Evolutionary conservation across 2,113 vertebrate species (phyloP).

Genomic region (Athene noctua): DNA sequence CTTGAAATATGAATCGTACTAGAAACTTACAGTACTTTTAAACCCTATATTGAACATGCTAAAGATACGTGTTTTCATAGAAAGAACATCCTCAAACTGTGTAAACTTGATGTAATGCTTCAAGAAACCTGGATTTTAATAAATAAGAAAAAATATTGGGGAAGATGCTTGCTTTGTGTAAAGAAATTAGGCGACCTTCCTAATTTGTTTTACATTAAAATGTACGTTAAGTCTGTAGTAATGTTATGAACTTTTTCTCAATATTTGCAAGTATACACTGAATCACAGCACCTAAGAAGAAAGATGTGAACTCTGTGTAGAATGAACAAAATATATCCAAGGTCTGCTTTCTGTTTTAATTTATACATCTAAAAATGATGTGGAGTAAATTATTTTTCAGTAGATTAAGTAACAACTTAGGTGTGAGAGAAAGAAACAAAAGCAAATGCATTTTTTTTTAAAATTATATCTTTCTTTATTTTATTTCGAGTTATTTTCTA

Average conservation of each 20-base stretch:
- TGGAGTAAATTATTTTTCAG: neutral
- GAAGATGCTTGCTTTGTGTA: neutral
- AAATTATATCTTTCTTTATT: neutral
- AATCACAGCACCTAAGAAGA: neutral
- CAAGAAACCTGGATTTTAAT: neutral
- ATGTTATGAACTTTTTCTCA: neutral
- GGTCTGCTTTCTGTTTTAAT: neutral
- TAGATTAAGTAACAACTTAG: neutral
- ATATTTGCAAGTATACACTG: neutral
- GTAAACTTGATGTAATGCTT: neutral
- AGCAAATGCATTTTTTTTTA: neutral
- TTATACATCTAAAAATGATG: neutral
- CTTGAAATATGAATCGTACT: neutral
- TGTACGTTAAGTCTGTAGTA: neutral
- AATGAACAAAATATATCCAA: neutral
- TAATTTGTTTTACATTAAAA: neutral
- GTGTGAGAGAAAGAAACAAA: neutral
- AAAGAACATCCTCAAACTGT: neutral
- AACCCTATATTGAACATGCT: neutral
- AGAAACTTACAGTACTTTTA: neutral
- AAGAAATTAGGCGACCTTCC: neutral
- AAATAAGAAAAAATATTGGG: neutral
- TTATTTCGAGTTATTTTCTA: neutral
- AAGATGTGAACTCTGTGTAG: neutral
- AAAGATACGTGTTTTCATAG: neutral